phyloP scores from a whole-genome alignment of 2,888 invertebrate genomes.

The Cheilosia soror region DNA sequence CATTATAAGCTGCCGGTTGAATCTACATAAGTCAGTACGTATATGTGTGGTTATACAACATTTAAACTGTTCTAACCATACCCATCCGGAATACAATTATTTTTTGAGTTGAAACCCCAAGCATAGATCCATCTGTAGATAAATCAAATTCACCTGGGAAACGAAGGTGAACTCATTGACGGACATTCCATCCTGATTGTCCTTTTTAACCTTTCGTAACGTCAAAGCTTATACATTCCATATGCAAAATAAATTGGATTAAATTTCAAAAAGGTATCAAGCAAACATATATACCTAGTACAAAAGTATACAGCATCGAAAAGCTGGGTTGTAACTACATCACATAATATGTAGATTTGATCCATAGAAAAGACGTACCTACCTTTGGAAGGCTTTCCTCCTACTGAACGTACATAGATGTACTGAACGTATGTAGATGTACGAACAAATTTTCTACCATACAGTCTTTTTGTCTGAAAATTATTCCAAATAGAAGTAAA shows the following conservation, averaged over 20 bases:
- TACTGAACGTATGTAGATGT: too few species aligned
- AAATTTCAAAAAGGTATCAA: not conserved
- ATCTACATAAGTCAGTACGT: too few species aligned
- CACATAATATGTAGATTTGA: too few species aligned
- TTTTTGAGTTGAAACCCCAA: not conserved
- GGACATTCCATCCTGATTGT: not conserved
- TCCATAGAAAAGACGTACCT: not conserved
- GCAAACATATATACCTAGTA: not conserved
- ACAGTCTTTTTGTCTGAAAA: slow-evolving; percentile 3
- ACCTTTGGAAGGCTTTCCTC: not conserved
- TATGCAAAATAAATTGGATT: slow-evolving; percentile 1
- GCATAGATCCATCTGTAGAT: not conserved
- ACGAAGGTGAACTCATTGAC: too few species aligned
- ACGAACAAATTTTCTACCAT: not conserved
- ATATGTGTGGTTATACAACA: too few species aligned
- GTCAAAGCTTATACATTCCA: not conserved
- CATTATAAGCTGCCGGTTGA: too few species aligned
- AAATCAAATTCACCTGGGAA: not conserved
- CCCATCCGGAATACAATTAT: too few species aligned
- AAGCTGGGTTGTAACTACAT: not conserved
- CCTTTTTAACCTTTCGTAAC: not conserved
- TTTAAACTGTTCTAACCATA: too few species aligned
- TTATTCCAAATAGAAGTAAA: slow-evolving; percentile 16
- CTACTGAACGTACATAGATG: too few species aligned
- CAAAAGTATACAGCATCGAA: not conserved